Base-by-base conservation (phyloP, 2,113 vertebrate genomes). In the Corydoras maculifer region DNA sequence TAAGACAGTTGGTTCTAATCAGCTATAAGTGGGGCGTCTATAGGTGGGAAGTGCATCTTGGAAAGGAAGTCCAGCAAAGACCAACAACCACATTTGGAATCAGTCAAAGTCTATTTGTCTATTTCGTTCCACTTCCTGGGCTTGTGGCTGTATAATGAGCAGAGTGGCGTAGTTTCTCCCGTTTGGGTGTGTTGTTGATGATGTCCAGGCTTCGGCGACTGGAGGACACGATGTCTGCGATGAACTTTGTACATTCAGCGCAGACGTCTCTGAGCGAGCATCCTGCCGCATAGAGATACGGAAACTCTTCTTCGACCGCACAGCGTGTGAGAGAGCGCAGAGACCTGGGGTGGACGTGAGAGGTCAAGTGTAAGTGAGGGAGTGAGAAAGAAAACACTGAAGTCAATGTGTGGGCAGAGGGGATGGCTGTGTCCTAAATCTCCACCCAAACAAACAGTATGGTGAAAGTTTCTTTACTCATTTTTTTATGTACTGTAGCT, bases 121-220 rank as follows among this genome's bases (percentile, higher is more conserved):
- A 69, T 65, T 55, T 69, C 57, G 8, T 13, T 62, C 68, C 25
- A 25, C 53, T 64, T n/a, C 13, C 15, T 13, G 62, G 59, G 57
- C 29, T 65, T 6, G 48, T 73, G 58, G 48, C 58, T n/a, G 25
- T 29, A 69, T 62, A 71, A 64, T 35, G 68, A 18, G 65, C 4
- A 9, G 68, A 58, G 30, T 53, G 35, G 62, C 3, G 79, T 55
- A 31, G 77, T 67, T 79, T 81, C 67, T 87, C 83, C 70, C 88
- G 88, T 81, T 85, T 87, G 0, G 92, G 91, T 0, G 90, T 91
- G 75, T 90, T 86, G 71, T 98, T 93, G 77, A 96, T 91, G 49
- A 93, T 87, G 49, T 94, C 94, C 84, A 97, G 84, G 11, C 96
- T 98, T 67, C 90, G 92, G 67, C 95, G 92, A 82, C 96, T 98